These are phyloP conservation scores for Eudasyphora cyanicolor DNA, from an alignment of 2,888 invertebrate species.

Conservation along the genomic window DNA sequence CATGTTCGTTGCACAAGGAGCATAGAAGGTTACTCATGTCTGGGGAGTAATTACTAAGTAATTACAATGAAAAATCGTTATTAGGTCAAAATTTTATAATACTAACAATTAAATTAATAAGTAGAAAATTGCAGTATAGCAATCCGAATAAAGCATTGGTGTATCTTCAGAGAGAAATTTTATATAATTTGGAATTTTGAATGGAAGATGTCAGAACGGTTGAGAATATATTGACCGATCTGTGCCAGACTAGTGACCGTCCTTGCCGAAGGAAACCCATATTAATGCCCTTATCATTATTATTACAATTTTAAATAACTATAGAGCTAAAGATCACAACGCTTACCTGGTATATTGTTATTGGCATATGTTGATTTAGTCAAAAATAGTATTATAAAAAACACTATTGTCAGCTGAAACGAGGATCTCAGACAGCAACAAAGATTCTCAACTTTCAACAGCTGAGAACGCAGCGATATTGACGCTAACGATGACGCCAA, in stretches of 20 bases:
- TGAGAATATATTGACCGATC: too few relatives aligned
- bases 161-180: too few relatives aligned
- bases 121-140: too few relatives aligned
- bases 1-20: too few relatives aligned
- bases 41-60: too few relatives aligned
- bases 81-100: too few relatives aligned
- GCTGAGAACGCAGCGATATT: slow-evolving; percentile 69
- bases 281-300: too few relatives aligned
- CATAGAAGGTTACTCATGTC: too few relatives aligned
- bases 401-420: slow-evolving; percentile 74
- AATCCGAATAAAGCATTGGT: too few relatives aligned
- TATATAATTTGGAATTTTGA: neutral
- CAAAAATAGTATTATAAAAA: slow-evolving; percentile 73
- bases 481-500: neutral
- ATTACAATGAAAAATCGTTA: too few relatives aligned
- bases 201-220: neutral
- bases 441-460: slow-evolving; percentile 57
- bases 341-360: slow-evolving; percentile 79
- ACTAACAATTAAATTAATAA: too few relatives aligned
- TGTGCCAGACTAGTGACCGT: neutral
- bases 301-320: neutral
- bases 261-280: too few relatives aligned
- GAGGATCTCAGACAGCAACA: slow-evolving; percentile 71
- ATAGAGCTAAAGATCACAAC: neutral
- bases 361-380: slow-evolving; percentile 77